Conservation (phyloP, 2,797 vertebrate genomes). For the Gymnodraco acuticeps region DNA sequence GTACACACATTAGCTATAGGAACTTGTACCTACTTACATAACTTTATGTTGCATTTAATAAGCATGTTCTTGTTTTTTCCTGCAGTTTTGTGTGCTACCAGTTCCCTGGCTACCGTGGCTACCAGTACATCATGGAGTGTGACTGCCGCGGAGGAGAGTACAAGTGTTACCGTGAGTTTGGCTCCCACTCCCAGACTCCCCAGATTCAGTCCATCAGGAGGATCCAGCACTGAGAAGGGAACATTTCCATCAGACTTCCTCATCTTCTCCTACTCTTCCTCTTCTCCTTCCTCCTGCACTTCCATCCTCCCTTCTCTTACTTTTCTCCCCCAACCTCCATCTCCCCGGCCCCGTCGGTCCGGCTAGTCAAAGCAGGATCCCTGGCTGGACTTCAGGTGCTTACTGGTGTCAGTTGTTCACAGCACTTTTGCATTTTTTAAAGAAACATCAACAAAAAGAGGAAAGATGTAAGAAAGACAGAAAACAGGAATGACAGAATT, state of each 20-base stretch:
- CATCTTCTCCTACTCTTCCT: slow-evolving; percentile 40
- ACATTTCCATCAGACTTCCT: slow-evolving; percentile 44
- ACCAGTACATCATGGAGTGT: slow-evolving; percentile 94
- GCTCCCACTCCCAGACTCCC: slow-evolving; percentile 91
- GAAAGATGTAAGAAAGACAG: slow-evolving; percentile 75
- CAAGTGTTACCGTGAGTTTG: slow-evolving; percentile 93
- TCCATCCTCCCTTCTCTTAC: slow-evolving; percentile 49
- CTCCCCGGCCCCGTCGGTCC: slow-evolving; percentile 59
- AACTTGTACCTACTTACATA: not conserved
- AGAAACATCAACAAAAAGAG: slow-evolving; percentile 66
- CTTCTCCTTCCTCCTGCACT: slow-evolving; percentile 39
- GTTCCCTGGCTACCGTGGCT: slow-evolving; percentile 94
- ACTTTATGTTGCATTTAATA: not conserved
- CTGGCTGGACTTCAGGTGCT: slow-evolving; percentile 77
- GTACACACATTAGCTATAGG: not conserved
- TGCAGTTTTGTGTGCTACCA: slow-evolving; percentile 95
- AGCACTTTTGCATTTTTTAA: slow-evolving; percentile 69
- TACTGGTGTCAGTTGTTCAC: slow-evolving; percentile 74
- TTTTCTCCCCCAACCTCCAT: slow-evolving; percentile 49
- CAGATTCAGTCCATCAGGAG: slow-evolving; percentile 96
- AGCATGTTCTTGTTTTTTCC: slow-evolving; percentile 5
- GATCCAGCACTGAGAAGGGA: slow-evolving; percentile 90
- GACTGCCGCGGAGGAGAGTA: slow-evolving; percentile 91
- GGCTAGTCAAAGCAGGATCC: slow-evolving; percentile 62
- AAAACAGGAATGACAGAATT: slow-evolving; percentile 67